These are phyloP conservation scores for Drosophila nebulosa DNA, from an alignment of 1,140 invertebrate species.

Conservation along the genomic window DNA sequence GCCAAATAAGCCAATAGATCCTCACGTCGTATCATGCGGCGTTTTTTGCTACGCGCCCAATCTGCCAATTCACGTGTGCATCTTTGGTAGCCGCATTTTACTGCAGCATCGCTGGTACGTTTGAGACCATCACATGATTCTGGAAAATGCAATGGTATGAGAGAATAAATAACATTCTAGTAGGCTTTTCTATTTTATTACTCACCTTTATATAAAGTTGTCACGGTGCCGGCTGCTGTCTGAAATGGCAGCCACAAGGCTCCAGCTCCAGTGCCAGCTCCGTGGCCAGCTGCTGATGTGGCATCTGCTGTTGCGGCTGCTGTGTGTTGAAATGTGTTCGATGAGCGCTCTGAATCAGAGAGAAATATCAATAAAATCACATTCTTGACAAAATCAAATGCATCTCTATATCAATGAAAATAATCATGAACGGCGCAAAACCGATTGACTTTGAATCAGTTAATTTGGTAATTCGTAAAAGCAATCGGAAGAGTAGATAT, in stretches of 20 bases:
- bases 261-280: slow-evolving; percentile 82
- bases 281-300: slow-evolving; percentile 9
- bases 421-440: not conserved
- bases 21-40: slow-evolving; percentile 87
- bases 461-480: not conserved
- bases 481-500: too few relatives aligned
- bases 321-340: slow-evolving; percentile 48
- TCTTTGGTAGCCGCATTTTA: slow-evolving; percentile 88
- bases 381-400: not conserved
- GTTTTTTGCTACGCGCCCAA: slow-evolving; percentile 88
- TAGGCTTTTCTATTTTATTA: not conserved
- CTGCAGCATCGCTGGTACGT: slow-evolving; percentile 86
- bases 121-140: slow-evolving; percentile 88
- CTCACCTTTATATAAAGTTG: slow-evolving; percentile 90
- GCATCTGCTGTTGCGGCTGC: not conserved
- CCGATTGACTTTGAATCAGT: not conserved
- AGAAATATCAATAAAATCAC: not conserved
- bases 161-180: not conserved
- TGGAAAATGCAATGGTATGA: slow-evolving; percentile 66
- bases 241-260: slow-evolving; percentile 91
- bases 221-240: slow-evolving; percentile 90
- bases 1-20: slow-evolving; percentile 90
- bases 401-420: not conserved
- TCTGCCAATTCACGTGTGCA: slow-evolving; percentile 89
- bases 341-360: slow-evolving; percentile 61